Evolutionary conservation across 2,797 vertebrate species (phyloP).

Genomic region (Melanogrammus aeglefinus): DNA sequence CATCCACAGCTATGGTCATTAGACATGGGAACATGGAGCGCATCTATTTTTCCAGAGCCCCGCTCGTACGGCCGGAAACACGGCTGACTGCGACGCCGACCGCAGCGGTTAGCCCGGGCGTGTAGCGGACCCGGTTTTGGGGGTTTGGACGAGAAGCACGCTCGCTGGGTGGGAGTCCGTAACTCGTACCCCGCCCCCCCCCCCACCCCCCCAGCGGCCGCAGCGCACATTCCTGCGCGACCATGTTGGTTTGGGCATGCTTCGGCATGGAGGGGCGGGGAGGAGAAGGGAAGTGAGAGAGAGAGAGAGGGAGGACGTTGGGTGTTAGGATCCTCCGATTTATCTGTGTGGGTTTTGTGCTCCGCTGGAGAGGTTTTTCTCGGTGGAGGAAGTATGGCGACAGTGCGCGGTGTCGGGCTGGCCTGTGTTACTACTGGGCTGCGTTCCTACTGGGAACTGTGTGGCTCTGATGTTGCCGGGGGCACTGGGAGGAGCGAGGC

Average conservation of each 20-base stretch:
- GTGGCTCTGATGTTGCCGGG: too few relatives aligned
- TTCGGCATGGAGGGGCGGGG: conserved; percentile 55
- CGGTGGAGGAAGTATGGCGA: too few relatives aligned
- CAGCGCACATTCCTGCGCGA: conserved; percentile 53
- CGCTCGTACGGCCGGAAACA: neutral
- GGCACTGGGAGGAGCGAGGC: too few relatives aligned
- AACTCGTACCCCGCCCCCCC: too few relatives aligned
- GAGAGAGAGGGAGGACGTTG: conserved; percentile 21
- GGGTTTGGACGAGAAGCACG: neutral
- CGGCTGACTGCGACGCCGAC: neutral
- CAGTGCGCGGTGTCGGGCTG: too few relatives aligned
- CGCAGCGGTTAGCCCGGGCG: neutral
- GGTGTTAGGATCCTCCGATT: conserved; percentile 67
- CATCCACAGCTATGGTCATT: neutral
- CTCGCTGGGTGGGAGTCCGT: neutral
- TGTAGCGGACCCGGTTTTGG: neutral
- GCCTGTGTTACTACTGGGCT: too few relatives aligned
- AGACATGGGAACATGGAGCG: neutral
- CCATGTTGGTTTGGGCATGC: conserved; percentile 68
- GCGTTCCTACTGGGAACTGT: too few relatives aligned
- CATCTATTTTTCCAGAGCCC: neutral
- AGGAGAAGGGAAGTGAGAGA: conserved; percentile 30
- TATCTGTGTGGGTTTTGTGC: conserved; percentile 53
- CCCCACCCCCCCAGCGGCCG: conserved; percentile 7
- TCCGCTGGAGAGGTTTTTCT: conserved; percentile 44